Conservation (phyloP, 2,113 vertebrate species). For the Nycticebus coucang region DNA sequence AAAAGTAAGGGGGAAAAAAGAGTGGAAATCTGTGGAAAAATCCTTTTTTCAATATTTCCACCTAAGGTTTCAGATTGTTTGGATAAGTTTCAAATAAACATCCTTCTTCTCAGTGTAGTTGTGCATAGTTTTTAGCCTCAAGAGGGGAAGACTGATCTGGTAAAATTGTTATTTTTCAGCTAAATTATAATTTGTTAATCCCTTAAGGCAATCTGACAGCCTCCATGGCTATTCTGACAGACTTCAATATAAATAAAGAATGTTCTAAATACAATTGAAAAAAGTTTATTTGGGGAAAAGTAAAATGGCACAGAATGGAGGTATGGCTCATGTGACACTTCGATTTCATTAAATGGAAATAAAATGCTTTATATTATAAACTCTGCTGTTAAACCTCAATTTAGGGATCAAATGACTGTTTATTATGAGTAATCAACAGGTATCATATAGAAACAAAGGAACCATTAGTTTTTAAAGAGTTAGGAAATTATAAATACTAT, state of each 20-base stretch:
- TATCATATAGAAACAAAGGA: not conserved
- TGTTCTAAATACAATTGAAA: conserved; percentile 20
- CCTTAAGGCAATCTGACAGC: not conserved
- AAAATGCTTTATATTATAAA: not conserved
- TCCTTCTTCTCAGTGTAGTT: not conserved
- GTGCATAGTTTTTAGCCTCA: conserved; percentile 15
- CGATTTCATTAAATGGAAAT: not conserved
- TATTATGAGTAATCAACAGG: not conserved
- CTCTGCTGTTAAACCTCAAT: not conserved
- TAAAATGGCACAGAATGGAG: not conserved
- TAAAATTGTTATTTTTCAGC: conserved; percentile 62
- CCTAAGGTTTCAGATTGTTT: conserved; percentile 41
- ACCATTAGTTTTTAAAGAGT: not conserved
- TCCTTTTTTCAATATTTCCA: conserved; percentile 23
- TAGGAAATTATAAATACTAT: not conserved
- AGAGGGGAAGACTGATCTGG: conserved; percentile 15
- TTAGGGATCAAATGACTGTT: not conserved
- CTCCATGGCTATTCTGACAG: not conserved
- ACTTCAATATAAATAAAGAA: conserved; percentile 39
- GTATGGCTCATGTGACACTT: not conserved
- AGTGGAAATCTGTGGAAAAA: conserved; percentile 34
- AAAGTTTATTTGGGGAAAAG: conserved; percentile 7
- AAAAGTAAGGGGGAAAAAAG: conserved; percentile 8
- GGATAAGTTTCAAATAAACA: conserved; percentile 59
- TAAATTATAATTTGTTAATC: conserved; percentile 61